A percentile compares a stretch with the other conserved stretches of the same genome.
Conservation (phyloP, 2,797 vertebrate genomes). For the Macropus fuliginosus region DNA sequence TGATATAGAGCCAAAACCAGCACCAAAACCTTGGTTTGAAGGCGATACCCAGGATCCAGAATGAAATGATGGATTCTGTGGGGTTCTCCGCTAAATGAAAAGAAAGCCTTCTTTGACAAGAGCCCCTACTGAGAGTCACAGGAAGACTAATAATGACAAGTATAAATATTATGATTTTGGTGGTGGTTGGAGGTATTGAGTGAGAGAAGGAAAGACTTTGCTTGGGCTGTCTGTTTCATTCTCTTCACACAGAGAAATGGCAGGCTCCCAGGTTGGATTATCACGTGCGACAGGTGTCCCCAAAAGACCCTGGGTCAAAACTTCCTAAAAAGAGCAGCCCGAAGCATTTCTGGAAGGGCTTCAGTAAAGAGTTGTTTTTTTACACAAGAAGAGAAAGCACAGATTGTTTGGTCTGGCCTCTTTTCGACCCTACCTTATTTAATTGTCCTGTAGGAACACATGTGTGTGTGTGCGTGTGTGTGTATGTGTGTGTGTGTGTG, state of each 20-base stretch:
- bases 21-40: not conserved
- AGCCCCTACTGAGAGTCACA: not conserved
- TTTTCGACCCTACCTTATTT: not conserved
- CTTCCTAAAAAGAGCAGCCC: not conserved
- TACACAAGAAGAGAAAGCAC: not conserved
- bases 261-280: not conserved
- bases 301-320: not conserved
- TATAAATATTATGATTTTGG: not conserved
- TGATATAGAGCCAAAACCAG: not conserved
- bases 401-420: not conserved
- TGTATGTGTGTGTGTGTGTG: not conserved
- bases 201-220: not conserved
- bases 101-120: not conserved
- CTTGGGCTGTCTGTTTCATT: not conserved
- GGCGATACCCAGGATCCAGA: not conserved
- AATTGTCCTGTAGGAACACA: not conserved
- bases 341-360: not conserved
- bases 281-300: not conserved
- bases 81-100: not conserved
- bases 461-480: not conserved
- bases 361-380: too few relatives aligned
- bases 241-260: accelerated
- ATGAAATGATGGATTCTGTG: not conserved
- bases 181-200: not conserved
- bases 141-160: not conserved